Base-by-base conservation (phyloP, 2,797 vertebrate species). In the Argentina silus region DNA sequence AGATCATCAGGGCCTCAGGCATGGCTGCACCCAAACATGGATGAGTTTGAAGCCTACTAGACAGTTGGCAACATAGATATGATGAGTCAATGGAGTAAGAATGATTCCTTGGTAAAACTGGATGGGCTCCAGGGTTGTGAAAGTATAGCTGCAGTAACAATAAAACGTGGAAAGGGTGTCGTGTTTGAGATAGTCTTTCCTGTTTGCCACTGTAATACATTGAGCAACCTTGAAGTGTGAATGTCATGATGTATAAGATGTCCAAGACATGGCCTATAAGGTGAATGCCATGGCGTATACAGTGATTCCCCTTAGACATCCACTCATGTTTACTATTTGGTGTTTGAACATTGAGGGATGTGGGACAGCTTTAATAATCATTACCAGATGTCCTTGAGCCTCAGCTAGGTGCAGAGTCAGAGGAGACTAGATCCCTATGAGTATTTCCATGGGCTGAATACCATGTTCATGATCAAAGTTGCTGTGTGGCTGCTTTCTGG, bases 361-460 rank as follows among this genome's bases (percentile, higher is more conserved):
- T 36, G 27, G 27, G 27, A 36, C 27, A 19, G 27, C 44, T 36
- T 51, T n/a, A 15, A 51, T 9, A 73, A 19, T 27, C 10, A 79
- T 72, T 81, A 70, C 55, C 55, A 51, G 2, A 15, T 68, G 69
- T 50, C 55, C 59, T 76, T 76, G 69, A 8, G 66, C 59, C n/a
- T n/a, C 53, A 62, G 45, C 44, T 69, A 56, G 45, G 1, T 7
- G 67, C 63, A 55, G 36, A 43, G 51, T 36, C 27, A 7, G 2
- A 36, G 4, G 53, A 12, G 27, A 36, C 4, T 36, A 36, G 3
- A 7, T 59, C 55, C 17, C 12, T 8, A 17, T 0, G 10, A 1
- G 47, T 51, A 7, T 6, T 17, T 27, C n/a, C 17, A 19, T 17
- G 6, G 7, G 53, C 19, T 56, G 53, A 56, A 56, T 15, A n/a